Base-by-base conservation (phyloP, 2,888 invertebrate species). In the Clunio marinus region DNA sequence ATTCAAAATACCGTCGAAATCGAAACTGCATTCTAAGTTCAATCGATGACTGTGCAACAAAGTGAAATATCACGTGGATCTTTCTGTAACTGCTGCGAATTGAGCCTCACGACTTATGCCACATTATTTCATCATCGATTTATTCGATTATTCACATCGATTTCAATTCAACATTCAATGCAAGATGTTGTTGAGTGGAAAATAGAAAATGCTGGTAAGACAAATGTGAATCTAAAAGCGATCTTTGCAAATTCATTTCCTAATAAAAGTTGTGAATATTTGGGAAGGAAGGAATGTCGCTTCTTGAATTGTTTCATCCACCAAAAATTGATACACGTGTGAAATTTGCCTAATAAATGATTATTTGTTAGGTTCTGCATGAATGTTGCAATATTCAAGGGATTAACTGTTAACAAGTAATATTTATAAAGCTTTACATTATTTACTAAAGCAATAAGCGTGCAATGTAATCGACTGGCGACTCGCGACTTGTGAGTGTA, bases 381-480 rank as follows among this genome's bases (percentile, higher is more conserved):
- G 41, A 41, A 41, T 41, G 41, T 41, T 41, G 41, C 41, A 41
- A 2, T 10, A 10, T 10, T n/a, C n/a, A n/a, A n/a, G n/a, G n/a
- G 63, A 63, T 63, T 63, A 63, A 63, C 63, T 46, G 63, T 63
- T 63, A 63, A 63, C 46, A 45, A 63, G 41, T 41, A 10, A 2
- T 41, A 17, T 25, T 15, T 17, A 13, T 46, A 24, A n/a, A 35
- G n/a, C 22, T 37, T 41, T 41, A 41, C 15, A 45, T 46, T 27
- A 27, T 63, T 63, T 46, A 37, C 60, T 20, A 60, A 37, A 15
- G 60, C 24, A 15, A 2, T n/a, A 41, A n/a, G n/a, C n/a, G n/a
- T n/a, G n/a, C n/a, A n/a, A n/a, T n/a, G n/a, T n/a, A n/a, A n/a
- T n/a, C n/a, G n/a, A n/a, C n/a, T n/a, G n/a, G n/a, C n/a, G n/a